Evolutionary conservation across 92 coral and sea anemone genomes (phyloP).

Genomic region (Heliopora coerulea): DNA sequence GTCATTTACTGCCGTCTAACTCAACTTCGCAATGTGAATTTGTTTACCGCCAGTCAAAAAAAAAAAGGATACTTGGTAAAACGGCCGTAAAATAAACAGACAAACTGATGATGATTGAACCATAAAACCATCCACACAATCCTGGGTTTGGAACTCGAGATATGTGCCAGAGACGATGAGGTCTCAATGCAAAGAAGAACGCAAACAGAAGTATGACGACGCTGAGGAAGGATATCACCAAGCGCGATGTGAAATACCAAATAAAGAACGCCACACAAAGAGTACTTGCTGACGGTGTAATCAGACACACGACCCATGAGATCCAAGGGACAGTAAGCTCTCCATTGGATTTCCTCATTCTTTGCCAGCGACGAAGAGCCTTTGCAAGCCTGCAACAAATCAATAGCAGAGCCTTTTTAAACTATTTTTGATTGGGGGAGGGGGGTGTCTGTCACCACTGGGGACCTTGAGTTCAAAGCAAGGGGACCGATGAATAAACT

Average conservation of each 20-base stretch:
- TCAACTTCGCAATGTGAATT: too few relatives aligned
- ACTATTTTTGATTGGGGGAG: too few relatives aligned
- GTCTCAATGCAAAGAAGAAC: conserved; percentile 31
- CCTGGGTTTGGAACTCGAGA: conserved; percentile 81
- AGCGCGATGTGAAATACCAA: conserved; percentile 22
- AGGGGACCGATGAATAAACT: too few relatives aligned
- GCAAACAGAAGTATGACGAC: conserved; percentile 6
- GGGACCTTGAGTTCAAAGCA: too few relatives aligned
- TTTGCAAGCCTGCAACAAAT: conserved; percentile 4
- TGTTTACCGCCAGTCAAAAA: not conserved
- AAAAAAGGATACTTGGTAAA: conserved; percentile 86
- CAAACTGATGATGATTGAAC: conserved; percentile 70
- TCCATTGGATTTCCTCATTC: not conserved
- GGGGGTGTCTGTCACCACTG: too few relatives aligned
- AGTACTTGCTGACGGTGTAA: conserved; percentile 30
- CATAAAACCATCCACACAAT: conserved; percentile 82
- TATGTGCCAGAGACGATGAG: conserved; percentile 59
- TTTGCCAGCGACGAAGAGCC: conserved; percentile 24
- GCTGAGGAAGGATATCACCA: conserved; percentile 1
- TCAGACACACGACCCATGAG: not conserved
- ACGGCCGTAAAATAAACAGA: conserved; percentile 61
- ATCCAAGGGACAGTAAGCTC: conserved; percentile 11
- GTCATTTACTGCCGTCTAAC: too few relatives aligned
- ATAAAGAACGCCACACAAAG: conserved; percentile 13
- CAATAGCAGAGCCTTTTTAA: too few relatives aligned